Percentiles rank a stretch among this genome's conserved stretches.
Evolutionary conservation across 2,797 vertebrate genomes (phyloP).

Genomic region (Salmo trutta): DNA sequence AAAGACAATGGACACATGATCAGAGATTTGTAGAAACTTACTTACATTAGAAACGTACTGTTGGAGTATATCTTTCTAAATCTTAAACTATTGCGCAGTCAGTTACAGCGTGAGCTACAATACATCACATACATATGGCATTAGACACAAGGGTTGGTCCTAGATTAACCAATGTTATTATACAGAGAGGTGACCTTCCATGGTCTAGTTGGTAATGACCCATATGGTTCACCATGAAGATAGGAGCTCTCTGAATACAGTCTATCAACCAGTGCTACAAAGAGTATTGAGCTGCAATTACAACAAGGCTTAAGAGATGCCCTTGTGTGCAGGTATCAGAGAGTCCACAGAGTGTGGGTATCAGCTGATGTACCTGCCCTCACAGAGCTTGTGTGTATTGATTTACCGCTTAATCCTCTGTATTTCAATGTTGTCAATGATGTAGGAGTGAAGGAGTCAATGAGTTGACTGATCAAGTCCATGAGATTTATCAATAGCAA

Average conservation of each 20-base stretch:
- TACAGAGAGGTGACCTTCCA: background rate
- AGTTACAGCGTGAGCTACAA: background rate
- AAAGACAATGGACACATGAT: background rate
- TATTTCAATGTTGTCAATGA: conserved; percentile 56
- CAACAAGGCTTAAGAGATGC: conserved; percentile 22
- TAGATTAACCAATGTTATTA: background rate
- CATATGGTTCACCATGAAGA: background rate
- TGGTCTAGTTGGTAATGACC: background rate
- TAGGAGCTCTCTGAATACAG: background rate
- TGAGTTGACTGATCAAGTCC: conserved; percentile 25
- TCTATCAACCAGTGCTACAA: conserved; percentile 25
- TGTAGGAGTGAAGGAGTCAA: conserved; percentile 41
- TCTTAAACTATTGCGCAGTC: background rate
- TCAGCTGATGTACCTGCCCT: conserved; percentile 45
- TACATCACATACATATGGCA: background rate
- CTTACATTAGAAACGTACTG: background rate
- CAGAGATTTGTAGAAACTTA: background rate
- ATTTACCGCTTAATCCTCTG: conserved; percentile 70
- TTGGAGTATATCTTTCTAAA: background rate
- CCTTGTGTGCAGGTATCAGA: conserved; percentile 38
- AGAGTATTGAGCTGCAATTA: conserved; percentile 26
- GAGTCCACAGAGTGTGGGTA: conserved; percentile 40
- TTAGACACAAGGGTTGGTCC: background rate
- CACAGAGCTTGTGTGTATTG: conserved; percentile 62
- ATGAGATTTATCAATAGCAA: conserved; percentile 47